A percentile compares a stretch with the other conserved stretches of the same genome.
Conservation (phyloP, 2,888 invertebrate species). For the Strigamia maritima region DNA sequence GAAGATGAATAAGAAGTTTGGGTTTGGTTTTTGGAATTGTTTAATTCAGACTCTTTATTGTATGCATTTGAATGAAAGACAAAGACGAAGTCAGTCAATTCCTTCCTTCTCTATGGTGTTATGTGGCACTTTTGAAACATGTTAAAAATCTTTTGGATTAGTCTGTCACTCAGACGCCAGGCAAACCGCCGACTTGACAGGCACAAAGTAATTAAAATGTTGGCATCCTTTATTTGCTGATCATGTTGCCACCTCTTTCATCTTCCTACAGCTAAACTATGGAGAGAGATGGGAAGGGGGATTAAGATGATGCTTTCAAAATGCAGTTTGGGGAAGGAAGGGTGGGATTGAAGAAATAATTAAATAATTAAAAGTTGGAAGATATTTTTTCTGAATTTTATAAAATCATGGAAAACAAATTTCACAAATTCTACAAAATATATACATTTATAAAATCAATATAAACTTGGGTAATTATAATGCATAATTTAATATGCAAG, state of each 20-base stretch:
- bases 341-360: too few species aligned
- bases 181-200: not conserved
- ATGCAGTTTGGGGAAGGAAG: too few species aligned
- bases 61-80: not conserved
- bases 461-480: too few species aligned
- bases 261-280: not conserved
- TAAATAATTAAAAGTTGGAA: too few species aligned
- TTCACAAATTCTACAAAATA: too few species aligned
- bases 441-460: too few species aligned
- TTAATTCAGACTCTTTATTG: not conserved
- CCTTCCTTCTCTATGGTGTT: not conserved
- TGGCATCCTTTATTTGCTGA: conserved; percentile 1
- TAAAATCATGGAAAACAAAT: too few species aligned
- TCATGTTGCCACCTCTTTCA: conserved; percentile 1
- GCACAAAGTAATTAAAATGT: conserved; percentile 28
- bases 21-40: not conserved
- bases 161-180: not conserved
- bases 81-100: not conserved
- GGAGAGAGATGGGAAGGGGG: not conserved
- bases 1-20: not conserved
- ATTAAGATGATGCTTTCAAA: not conserved
- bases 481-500: too few species aligned
- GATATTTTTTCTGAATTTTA: too few species aligned
- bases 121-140: not conserved
- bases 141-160: conserved; percentile 20